These are phyloP conservation scores for Rana temporaria DNA, from an alignment of 2,113 vertebrate species.

Conservation along the genomic window DNA sequence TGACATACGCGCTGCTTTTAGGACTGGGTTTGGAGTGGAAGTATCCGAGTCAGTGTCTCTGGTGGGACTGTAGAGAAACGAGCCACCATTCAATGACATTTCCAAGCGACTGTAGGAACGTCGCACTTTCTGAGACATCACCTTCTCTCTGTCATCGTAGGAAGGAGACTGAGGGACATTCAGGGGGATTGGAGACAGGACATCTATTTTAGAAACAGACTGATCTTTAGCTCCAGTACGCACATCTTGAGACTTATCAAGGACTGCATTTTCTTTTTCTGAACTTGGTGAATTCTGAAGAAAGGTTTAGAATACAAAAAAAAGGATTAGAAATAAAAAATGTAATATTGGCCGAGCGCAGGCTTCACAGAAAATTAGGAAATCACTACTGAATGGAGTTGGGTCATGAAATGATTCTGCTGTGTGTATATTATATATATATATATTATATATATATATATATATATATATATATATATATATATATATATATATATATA, in stretches of 20 bases:
- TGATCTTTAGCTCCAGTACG: not conserved
- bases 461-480: too few relatives aligned
- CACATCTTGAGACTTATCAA: not conserved
- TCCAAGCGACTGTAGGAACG: slow-evolving; percentile 85
- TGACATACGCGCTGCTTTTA: slow-evolving; percentile 58
- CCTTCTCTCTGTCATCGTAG: slow-evolving; percentile 60
- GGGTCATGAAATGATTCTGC: too few relatives aligned
- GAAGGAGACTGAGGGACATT: not conserved
- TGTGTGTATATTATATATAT: too few relatives aligned
- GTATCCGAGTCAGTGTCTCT: slow-evolving; percentile 51
- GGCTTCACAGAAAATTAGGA: too few relatives aligned
- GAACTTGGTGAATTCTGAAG: slow-evolving; percentile 40
- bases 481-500: too few relatives aligned
- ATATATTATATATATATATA: too few relatives aligned
- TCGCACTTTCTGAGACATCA: slow-evolving; percentile 82
- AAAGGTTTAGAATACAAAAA: not conserved
- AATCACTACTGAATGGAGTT: too few relatives aligned
- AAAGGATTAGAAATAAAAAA: too few relatives aligned
- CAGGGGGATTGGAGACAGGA: not conserved
- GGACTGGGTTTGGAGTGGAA: slow-evolving; percentile 58
- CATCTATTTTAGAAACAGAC: slow-evolving; percentile 24
- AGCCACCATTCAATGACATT: slow-evolving; percentile 61
- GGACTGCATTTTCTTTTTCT: slow-evolving; percentile 37
- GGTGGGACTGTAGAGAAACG: slow-evolving; percentile 15
- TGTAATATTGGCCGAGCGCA: too few relatives aligned